phyloP scores from a whole-genome alignment of 2,113 vertebrate species.

The Ctenomys sociabilis region DNA sequence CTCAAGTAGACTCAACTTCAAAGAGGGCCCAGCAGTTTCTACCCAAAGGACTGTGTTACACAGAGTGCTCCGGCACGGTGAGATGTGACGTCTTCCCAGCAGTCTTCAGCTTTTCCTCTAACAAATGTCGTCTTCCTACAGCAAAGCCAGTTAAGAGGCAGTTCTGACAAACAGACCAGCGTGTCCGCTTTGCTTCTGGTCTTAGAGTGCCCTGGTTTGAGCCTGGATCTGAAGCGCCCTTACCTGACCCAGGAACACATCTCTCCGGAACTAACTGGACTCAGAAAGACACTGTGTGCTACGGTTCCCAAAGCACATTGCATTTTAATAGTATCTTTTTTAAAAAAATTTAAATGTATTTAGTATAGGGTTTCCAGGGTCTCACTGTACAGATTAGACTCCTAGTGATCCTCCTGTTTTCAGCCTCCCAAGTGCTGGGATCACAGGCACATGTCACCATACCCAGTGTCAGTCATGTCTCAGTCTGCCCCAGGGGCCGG shows the following conservation, averaged over 20 bases:
- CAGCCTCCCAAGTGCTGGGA: too few species aligned
- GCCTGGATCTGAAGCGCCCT: background rate
- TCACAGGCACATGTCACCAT: too few species aligned
- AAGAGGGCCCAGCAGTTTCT: background rate
- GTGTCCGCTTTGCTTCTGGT: background rate
- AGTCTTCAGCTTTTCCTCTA: background rate
- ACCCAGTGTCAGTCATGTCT: too few species aligned
- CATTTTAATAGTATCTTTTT: too few species aligned
- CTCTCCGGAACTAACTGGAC: background rate
- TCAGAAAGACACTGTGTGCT: background rate
- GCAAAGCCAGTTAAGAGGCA: background rate
- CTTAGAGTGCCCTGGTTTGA: background rate
- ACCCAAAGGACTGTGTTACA: background rate
- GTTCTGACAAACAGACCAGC: background rate
- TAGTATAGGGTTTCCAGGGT: too few species aligned
- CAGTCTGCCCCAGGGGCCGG: too few species aligned
- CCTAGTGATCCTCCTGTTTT: too few species aligned
- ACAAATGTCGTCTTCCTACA: background rate
- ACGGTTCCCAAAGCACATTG: background rate
- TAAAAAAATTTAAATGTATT: too few species aligned
- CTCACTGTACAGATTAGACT: too few species aligned
- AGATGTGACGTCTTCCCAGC: fast-evolving
- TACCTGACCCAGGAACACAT: background rate
- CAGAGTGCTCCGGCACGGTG: background rate
- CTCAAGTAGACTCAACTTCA: background rate